phyloP scores from a whole-genome alignment of 64 coral and sea anemone genomes.

The Astreopora myriophthalma region DNA sequence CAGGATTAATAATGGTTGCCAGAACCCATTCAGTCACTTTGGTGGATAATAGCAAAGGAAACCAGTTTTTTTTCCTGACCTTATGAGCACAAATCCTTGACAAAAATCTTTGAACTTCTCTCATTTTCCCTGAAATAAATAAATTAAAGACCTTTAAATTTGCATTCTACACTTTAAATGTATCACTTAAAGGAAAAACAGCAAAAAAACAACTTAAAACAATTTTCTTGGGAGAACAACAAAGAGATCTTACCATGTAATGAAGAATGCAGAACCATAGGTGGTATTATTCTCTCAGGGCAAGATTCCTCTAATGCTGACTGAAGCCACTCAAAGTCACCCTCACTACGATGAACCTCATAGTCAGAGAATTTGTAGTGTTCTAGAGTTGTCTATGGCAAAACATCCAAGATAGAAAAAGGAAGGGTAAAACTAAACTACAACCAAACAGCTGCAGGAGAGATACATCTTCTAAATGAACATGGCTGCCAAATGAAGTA shows the following conservation, averaged over 20 bases:
- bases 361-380: conserved; percentile 77
- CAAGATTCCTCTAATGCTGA: conserved; percentile 78
- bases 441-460: not conserved
- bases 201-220: too few species aligned
- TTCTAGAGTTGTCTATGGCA: conserved; percentile 67
- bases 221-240: too few species aligned
- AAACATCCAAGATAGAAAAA: too few species aligned
- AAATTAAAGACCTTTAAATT: not conserved
- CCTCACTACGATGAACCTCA: conserved; percentile 92
- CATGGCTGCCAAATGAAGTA: too few species aligned
- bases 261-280: conserved; percentile 75
- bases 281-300: conserved; percentile 86
- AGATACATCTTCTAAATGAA: not conserved
- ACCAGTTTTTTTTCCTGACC: conserved; percentile 14
- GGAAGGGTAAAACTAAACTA: not conserved
- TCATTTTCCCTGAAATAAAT: conserved; percentile 79
- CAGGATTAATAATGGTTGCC: too few species aligned
- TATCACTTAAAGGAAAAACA: too few species aligned
- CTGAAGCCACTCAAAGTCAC: conserved; percentile 88
- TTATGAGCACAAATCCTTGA: conserved; percentile 90
- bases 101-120: conserved; percentile 92
- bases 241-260: conserved; percentile 67
- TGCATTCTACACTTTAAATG: too few species aligned
- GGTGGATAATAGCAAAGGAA: too few species aligned
- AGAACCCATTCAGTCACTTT: too few species aligned